phyloP scores from a whole-genome alignment of 2,797 vertebrate species.

The Uromys caudimaculatus region DNA sequence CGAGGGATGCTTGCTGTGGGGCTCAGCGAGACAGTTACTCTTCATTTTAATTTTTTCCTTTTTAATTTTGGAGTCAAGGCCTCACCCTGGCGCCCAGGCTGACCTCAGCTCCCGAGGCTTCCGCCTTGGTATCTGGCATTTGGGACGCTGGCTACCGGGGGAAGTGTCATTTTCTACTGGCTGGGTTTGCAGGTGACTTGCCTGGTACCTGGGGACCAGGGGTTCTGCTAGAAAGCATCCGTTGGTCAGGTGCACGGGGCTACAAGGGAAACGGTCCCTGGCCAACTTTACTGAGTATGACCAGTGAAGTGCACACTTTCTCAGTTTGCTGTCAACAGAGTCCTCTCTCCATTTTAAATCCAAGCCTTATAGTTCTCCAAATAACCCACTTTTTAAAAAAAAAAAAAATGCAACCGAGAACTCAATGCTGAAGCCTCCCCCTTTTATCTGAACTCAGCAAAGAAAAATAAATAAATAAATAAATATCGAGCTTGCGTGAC shows the following conservation, averaged over 20 bases:
- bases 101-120: background rate
- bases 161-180: background rate
- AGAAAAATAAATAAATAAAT: background rate
- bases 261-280: background rate
- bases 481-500: background rate
- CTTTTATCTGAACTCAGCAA: background rate
- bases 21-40: background rate
- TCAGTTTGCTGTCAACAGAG: background rate
- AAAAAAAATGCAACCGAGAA: slow-evolving; percentile 32
- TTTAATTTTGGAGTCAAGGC: background rate
- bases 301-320: background rate
- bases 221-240: background rate
- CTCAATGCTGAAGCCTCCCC: background rate
- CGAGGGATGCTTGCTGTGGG: background rate
- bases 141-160: background rate
- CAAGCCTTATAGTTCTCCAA: slow-evolving; percentile 50
- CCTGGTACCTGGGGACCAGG: background rate
- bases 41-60: background rate
- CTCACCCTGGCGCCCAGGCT: background rate
- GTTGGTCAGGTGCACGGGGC: background rate
- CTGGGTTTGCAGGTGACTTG: slow-evolving; percentile 28
- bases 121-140: background rate
- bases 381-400: slow-evolving; percentile 1
- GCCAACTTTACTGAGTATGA: background rate
- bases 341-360: background rate